Evolutionary conservation across 1,140 invertebrate genomes (phyloP), one percentile per base, ranked within the genome.

Genomic region (Littorina saxatilis): DNA sequence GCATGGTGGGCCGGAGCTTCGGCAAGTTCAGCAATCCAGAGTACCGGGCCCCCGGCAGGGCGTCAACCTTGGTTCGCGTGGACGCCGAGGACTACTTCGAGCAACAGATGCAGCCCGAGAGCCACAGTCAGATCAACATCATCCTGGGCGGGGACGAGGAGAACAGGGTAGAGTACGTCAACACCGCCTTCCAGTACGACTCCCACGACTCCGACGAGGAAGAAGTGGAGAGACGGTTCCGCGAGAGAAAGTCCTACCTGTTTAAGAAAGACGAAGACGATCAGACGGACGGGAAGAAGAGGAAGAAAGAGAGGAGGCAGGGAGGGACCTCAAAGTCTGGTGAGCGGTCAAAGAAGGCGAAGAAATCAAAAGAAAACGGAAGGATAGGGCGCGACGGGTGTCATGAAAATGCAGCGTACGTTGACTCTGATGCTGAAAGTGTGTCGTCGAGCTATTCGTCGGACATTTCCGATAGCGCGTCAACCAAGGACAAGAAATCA

Each of bases 11-110:
- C 20, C 80, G 90, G 29, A 89, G 90, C 37, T 93, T 93, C 83
- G 90, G 84, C 50, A 92, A 91, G 29, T 92, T 92, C 81, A 88
- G 90, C 43, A 93, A 93, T 78, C 92, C 92, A 15, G 85, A 87
- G 37, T 92, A 89, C 72, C 73, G 66, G n/a, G n/a, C 32, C 23
- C 3, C 11, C 0, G 32, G 52, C 17, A 83, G 82, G 17, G 58
- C 84, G 17, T 50, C 84, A n/a, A 84, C 82, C 32, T 76, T 88
- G 35, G 83, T 86, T 5, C 52, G 86, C 23, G 74, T 85, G 2
- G 86, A 87, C 37, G 81, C 81, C 15, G 75, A 85, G 7, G 58
- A 80, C 5, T 81, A 81, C 37, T 87, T 85, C 72, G 32, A 66
- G 61, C 40, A 66, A 63, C 80, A 77, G 35, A 82, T 68, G n/a